Base-by-base conservation (phyloP, 2,113 vertebrate species). In the Oreochromis niloticus region DNA sequence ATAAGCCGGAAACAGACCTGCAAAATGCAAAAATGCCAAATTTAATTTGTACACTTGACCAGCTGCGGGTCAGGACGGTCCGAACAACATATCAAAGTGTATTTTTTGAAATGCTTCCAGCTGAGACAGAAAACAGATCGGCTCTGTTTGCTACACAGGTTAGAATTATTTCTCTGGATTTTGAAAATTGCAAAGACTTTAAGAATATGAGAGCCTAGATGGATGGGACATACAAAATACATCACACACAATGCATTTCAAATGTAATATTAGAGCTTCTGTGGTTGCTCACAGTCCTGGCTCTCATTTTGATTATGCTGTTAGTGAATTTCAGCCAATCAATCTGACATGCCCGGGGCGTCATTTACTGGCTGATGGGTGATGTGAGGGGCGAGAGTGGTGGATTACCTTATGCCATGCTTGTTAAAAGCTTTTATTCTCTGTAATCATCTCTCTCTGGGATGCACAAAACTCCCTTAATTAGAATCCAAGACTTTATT, bases 351-450 rank as follows among this genome's bases (percentile, higher is more conserved):
- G 78, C 85, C 88, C 48, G 12, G 36, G 89, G 90, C 83, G 19
- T 73, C 87, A 59, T 86, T 91, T 85, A 91, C 87, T 59, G 83
- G 66, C 80, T 68, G 68, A 73, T 46, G 55, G 78, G 22, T 13
- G 30, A 8, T 39, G 82, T 36, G 80, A 34, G 63, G 39, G n/a
- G 48, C 24, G 73, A 68, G 80, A 59, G 85, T 4, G 19, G 46
- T 66, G 80, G 59, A 89, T 87, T 94, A 84, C 87, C 91, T 83
- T 87, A 84, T 90, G 89, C 85, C 85, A 86, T 59, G 86, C 91
- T 93, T 91, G 91, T 93, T 93, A 93, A 92, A 93, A 86, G 80
- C 83, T 93, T 93, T 93, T 87, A 94, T 93, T 87, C 90, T 88
- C 89, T 19, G 78, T 91, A 88, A 93, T 93, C 88, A 80, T 80